These are phyloP conservation scores for Bradypodion ventrale DNA, from an alignment of 2,797 vertebrate genomes.

Conservation along the genomic window DNA sequence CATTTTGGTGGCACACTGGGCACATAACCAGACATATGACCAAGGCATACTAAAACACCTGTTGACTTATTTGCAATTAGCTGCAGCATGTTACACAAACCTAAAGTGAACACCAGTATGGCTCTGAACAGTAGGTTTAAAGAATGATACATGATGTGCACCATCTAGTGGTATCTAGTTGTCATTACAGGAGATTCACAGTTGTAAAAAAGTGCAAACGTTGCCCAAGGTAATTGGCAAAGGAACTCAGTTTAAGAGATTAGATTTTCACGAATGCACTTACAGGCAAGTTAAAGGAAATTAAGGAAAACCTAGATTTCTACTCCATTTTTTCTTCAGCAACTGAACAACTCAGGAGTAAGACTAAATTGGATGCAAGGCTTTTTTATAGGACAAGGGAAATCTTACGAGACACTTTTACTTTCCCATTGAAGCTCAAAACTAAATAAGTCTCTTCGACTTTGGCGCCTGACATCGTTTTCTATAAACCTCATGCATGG, in stretches of 20 bases:
- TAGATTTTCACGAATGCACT: background rate
- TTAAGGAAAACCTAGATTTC: background rate
- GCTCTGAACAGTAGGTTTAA: too few species aligned
- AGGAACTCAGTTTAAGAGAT: background rate
- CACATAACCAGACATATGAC: too few species aligned
- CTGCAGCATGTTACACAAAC: too few species aligned
- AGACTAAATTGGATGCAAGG: background rate
- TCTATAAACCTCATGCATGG: background rate
- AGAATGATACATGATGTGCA: too few species aligned
- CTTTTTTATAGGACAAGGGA: background rate
- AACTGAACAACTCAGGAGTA: background rate
- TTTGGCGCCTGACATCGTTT: background rate
- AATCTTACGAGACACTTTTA: background rate
- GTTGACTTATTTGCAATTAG: too few species aligned
- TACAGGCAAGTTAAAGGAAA: background rate
- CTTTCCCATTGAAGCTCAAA: background rate
- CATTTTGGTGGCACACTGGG: too few species aligned
- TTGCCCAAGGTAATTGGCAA: background rate
- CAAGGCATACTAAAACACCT: too few species aligned
- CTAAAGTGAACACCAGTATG: too few species aligned
- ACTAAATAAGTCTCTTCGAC: background rate
- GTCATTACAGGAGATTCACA: too few species aligned
- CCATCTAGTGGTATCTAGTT: too few species aligned
- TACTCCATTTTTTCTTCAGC: constrained; percentile 2
- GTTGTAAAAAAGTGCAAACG: too few species aligned